Evolutionary conservation across 2,113 vertebrate genomes (phyloP), one percentile per base, ranked within the genome.

Genomic region (Phocoena sinus): DNA sequence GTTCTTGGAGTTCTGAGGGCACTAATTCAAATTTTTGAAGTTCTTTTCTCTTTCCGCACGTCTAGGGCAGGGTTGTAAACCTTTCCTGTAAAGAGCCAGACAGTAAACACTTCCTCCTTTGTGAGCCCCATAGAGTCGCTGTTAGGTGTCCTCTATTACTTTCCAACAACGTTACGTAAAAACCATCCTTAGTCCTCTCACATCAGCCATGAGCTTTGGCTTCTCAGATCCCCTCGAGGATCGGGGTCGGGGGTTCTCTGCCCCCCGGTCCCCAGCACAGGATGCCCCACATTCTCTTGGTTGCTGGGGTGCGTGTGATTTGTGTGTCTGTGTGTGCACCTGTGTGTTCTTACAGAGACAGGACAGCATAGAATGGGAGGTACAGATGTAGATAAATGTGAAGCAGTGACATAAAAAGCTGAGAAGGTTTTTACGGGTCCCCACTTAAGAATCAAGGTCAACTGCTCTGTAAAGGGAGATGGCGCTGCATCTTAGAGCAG

Each of bases 321-420:
- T 31, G 23, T 14, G 56, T 2, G 26, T 15, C 31, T 13, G 25
- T 2, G 4, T 8, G 6, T 44, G 14, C 4, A 0, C 12, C 18
- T 56, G 21, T 10, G 26, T 41, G 44, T 41, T 23, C 20, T 31
- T 62, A 62, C 58, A n/a, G 26, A 74, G 68, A 44, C 41, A 26
- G 36, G 31, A 12, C 25, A 18, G 47, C 3, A 5, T n/a, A 28
- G n/a, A 68, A 60, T 70, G 9, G 6, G 6, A 38, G 71, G 60
- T 11, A 18, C 8, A 11, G n/a, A 58, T 13, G 17, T 0, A 13
- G 21, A 17, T 20, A 25, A 44, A 31, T 5, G 1, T 31, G 38
- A 67, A 83, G 60, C 62, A 10, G 13, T 0, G 3, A 10, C 26
- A 33, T 41, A 2, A 25, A 70, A 21, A 23, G 31, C 58, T 44